A percentile compares a stretch with the other conserved stretches of the same genome.
These are phyloP conservation scores for Phrixothrix hirtus DNA, from an alignment of 2,888 invertebrate species.

Conservation along the genomic window DNA sequence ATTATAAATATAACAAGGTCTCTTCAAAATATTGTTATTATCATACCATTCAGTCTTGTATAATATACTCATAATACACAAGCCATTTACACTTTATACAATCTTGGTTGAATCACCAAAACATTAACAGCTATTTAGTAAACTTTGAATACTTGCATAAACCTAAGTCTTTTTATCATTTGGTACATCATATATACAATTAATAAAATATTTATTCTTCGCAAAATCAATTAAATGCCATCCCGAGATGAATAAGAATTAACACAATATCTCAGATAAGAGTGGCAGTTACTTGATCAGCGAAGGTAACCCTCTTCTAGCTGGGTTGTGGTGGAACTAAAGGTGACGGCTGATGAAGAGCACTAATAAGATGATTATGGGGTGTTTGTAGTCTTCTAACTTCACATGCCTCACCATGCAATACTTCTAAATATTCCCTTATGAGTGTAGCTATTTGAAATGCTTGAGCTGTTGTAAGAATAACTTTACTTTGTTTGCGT, in stretches of 20 bases:
- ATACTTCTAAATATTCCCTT: constrained; percentile 80
- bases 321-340: constrained; percentile 64
- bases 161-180: constrained; percentile 23
- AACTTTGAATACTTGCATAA: constrained; percentile 19
- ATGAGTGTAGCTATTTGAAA: constrained; percentile 92
- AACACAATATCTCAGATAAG: constrained; percentile 15
- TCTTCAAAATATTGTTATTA: neutral
- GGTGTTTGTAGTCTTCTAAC: constrained; percentile 45
- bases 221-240: constrained; percentile 14
- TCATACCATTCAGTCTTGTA: constrained; percentile 22
- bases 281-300: constrained; percentile 53
- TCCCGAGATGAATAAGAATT: constrained; percentile 6
- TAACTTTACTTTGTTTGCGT: constrained; percentile 87
- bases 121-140: constrained; percentile 14
- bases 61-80: constrained; percentile 11
- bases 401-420: constrained; percentile 45
- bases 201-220: constrained; percentile 5
- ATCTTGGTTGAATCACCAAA: neutral
- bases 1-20: constrained; percentile 8
- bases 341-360: constrained; percentile 58
- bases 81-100: constrained; percentile 25
- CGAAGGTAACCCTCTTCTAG: constrained; percentile 60
- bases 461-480: constrained; percentile 89
- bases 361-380: constrained; percentile 57
- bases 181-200: constrained; percentile 15